A percentile compares a stretch with the other conserved stretches of the same genome.
phyloP scores from a whole-genome alignment of 1,140 invertebrate genomes.

The Drosophila nigromelanica region DNA sequence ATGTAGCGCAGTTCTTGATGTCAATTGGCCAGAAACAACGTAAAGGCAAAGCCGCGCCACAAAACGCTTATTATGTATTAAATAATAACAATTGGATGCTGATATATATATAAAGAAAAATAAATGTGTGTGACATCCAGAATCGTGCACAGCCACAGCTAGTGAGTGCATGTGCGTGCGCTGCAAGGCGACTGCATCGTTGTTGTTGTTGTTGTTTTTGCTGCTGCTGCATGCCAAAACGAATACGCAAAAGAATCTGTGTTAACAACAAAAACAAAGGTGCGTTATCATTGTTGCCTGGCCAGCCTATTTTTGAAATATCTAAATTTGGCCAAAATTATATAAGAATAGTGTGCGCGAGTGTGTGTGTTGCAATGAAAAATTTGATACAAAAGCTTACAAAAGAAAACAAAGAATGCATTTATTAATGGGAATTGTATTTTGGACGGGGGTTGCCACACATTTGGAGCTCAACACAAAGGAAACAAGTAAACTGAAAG shows the following conservation, averaged over 20 bases:
- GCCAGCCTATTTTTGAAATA: slow-evolving; percentile 49
- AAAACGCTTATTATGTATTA: slow-evolving; percentile 50
- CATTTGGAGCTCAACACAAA: slow-evolving; percentile 8
- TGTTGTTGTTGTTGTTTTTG: slow-evolving; percentile 35
- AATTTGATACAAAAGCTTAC: not conserved
- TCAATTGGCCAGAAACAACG: slow-evolving; percentile 33
- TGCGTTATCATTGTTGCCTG: slow-evolving; percentile 43
- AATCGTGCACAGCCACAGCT: slow-evolving; percentile 2
- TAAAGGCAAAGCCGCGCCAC: slow-evolving; percentile 33
- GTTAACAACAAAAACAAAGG: slow-evolving; percentile 73
- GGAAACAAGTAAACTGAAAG: slow-evolving; percentile 17
- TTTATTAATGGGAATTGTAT: not conserved
- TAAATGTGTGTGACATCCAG: slow-evolving; percentile 24
- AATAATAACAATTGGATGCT: slow-evolving; percentile 21
- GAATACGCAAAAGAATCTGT: slow-evolving; percentile 60
- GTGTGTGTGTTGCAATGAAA: slow-evolving; percentile 8
- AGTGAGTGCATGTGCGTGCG: slow-evolving; percentile 23
- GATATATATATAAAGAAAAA: slow-evolving; percentile 32
- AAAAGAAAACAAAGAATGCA: not conserved
- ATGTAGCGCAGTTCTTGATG: slow-evolving; percentile 29
- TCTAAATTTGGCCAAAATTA: slow-evolving; percentile 58
- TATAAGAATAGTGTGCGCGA: slow-evolving; percentile 49
- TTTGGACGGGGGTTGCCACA: not conserved
- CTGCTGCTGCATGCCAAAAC: slow-evolving; percentile 16
- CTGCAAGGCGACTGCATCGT: slow-evolving; percentile 17